Conservation (phyloP, 1,140 invertebrate genomes). For the Rhagoletis pomonella region DNA sequence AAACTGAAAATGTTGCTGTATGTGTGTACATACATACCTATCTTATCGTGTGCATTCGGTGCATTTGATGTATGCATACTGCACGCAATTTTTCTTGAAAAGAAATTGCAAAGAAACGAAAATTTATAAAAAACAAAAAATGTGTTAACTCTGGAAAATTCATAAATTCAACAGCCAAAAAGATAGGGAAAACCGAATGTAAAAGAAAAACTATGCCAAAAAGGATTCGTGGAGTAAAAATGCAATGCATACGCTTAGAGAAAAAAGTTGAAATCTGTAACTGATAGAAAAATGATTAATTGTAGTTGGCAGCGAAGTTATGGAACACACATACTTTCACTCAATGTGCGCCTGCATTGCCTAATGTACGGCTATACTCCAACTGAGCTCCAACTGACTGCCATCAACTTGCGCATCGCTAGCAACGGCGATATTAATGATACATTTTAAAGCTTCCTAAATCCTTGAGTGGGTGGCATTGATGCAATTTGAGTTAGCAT, state of each 20-base stretch:
- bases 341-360: neutral
- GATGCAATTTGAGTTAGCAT: too few relatives aligned
- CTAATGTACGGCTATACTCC: neutral
- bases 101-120: neutral
- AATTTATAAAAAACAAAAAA: constrained; percentile 20
- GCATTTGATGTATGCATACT: constrained; percentile 49
- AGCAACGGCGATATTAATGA: neutral
- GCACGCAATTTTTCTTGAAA: constrained; percentile 4
- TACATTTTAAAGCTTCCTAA: neutral
- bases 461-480: too few relatives aligned
- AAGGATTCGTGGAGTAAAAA: neutral
- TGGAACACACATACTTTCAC: constrained; percentile 18
- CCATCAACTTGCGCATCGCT: neutral
- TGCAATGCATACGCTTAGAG: neutral
- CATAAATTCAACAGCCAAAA: constrained; percentile 30
- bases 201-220: neutral
- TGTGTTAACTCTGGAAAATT: neutral
- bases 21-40: neutral
- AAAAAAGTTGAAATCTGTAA: constrained; percentile 67
- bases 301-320: constrained; percentile 70
- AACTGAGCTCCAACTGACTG: neutral
- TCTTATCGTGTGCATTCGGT: constrained; percentile 44
- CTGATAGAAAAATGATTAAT: constrained; percentile 74
- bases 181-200: neutral
- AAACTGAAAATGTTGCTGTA: constrained; percentile 1